Conservation (phyloP, 2,888 invertebrate genomes). For the Ganaspis brasiliensis region DNA sequence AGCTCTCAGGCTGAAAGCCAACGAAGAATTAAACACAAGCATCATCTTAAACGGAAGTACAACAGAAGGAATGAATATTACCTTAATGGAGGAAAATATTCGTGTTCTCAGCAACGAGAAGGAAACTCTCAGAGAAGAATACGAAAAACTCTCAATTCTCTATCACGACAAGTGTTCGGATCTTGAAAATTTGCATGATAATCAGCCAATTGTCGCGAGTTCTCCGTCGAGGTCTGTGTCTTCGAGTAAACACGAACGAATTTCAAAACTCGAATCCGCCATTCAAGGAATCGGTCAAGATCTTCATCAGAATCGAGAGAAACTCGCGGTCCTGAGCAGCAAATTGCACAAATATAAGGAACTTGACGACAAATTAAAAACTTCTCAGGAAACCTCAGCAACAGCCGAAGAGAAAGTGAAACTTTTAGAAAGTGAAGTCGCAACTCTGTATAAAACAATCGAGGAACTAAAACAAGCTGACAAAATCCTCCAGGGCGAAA, state of each 20-base stretch:
- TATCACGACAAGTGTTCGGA: constrained; percentile 71
- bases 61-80: constrained; percentile 67
- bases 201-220: not conserved
- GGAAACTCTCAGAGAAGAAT: constrained; percentile 67
- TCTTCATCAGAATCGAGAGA: constrained; percentile 60
- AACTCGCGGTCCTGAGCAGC: constrained; percentile 47
- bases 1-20: constrained; percentile 67
- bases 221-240: not conserved
- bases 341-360: constrained; percentile 61
- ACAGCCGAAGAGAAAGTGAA: constrained; percentile 54
- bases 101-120: constrained; percentile 67
- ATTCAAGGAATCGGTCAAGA: constrained; percentile 66
- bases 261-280: constrained; percentile 25
- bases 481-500: constrained; percentile 62
- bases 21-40: constrained; percentile 66
- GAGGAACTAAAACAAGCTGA: constrained; percentile 52
- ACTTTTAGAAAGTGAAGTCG: constrained; percentile 59
- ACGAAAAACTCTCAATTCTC: constrained; percentile 64
- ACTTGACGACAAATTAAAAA: constrained; percentile 48
- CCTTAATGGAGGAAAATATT: constrained; percentile 71
- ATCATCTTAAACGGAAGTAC: constrained; percentile 65
- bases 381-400: constrained; percentile 37
- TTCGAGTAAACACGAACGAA: constrained; percentile 38
- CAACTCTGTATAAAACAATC: constrained; percentile 58
- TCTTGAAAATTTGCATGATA: constrained; percentile 67